A percentile compares a stretch with the other conserved stretches of the same genome.
Conservation (phyloP, 2,113 vertebrate species). For the Tupaia chinensis region DNA sequence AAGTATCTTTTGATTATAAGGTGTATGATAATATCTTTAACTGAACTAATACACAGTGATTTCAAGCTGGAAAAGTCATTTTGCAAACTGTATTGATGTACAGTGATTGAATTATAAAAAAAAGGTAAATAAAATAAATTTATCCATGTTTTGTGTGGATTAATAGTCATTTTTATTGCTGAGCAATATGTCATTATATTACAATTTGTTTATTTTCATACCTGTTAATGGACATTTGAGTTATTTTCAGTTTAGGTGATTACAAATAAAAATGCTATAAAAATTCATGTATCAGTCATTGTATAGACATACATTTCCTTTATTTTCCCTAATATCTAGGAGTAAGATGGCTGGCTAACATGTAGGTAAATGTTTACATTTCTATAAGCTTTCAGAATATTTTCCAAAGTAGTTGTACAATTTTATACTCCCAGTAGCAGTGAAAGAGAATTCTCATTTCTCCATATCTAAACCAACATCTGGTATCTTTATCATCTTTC, state of each 20-base stretch:
- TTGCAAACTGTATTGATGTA: too few relatives aligned
- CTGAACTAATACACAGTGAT: too few relatives aligned
- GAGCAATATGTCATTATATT: neutral
- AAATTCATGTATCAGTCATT: neutral
- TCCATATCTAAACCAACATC: neutral
- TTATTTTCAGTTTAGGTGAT: neutral
- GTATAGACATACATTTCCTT: neutral
- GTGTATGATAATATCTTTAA: too few relatives aligned
- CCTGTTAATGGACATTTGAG: neutral
- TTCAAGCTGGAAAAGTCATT: too few relatives aligned
- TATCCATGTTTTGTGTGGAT: neutral
- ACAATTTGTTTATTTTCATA: neutral
- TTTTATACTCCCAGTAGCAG: neutral
- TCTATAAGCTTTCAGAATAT: neutral
- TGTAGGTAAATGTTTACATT: neutral
- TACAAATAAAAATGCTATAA: conserved; percentile 8
- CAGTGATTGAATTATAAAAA: too few relatives aligned
- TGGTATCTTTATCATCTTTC: neutral
- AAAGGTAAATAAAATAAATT: neutral
- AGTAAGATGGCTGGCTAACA: neutral
- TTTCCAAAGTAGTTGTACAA: conserved; percentile 26
- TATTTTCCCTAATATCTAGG: neutral
- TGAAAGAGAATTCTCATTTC: conserved; percentile 2
- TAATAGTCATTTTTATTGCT: neutral
- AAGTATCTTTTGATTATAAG: too few relatives aligned